phyloP scores from a whole-genome alignment of 2,888 invertebrate genomes.

The Dolomedes plantarius region DNA sequence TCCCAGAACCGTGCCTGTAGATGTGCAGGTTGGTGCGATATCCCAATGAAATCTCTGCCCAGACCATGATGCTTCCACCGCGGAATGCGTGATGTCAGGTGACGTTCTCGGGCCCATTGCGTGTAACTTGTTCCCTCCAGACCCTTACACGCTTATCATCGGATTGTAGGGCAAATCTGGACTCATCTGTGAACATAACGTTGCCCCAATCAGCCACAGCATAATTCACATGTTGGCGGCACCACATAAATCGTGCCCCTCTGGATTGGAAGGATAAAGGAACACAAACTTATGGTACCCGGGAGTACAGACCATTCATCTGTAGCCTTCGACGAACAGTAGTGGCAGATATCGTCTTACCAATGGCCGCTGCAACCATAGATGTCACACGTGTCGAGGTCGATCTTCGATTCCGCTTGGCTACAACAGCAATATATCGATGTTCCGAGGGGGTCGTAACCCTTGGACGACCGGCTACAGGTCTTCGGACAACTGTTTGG shows the following conservation, averaged over 20 bases:
- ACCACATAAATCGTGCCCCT: slow-evolving; percentile 16
- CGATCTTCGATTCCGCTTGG: neutral
- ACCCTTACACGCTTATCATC: neutral
- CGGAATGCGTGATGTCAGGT: slow-evolving; percentile 8
- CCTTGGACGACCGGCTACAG: neutral
- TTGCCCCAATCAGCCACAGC: neutral
- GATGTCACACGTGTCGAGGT: slow-evolving; percentile 1
- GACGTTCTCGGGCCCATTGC: neutral
- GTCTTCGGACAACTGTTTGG: neutral
- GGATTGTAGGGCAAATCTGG: neutral
- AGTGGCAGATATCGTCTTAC: slow-evolving; percentile 18
- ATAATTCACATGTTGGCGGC: neutral
- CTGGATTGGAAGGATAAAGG: no score
- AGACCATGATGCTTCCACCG: neutral
- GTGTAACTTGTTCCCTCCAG: neutral
- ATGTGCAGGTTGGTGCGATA: slow-evolving; percentile 31
- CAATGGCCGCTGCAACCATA: neutral
- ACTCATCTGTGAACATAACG: neutral
- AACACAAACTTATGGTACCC: neutral
- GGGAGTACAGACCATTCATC: neutral
- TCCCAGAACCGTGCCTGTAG: slow-evolving; percentile 19
- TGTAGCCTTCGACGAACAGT: neutral
- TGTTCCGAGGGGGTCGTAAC: no score
- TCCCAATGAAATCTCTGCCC: slow-evolving; percentile 27
- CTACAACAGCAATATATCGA: slow-evolving; percentile 8